Base-by-base conservation (phyloP, 1,140 invertebrate genomes). In the Augochlora pura region DNA sequence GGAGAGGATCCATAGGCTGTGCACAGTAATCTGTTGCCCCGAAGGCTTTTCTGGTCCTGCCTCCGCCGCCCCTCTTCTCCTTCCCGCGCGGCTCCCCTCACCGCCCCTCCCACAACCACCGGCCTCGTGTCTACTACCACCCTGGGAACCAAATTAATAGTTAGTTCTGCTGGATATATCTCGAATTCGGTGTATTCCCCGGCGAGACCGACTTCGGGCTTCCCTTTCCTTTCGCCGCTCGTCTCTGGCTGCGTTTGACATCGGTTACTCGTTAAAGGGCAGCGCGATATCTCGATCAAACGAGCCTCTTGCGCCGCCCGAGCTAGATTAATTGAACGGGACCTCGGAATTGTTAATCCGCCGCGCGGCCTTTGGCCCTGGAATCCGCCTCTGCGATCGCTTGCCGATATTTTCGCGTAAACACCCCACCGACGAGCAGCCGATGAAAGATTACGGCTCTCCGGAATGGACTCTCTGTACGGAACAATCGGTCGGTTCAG, bases 131-230 rank as follows among this genome's bases (percentile, higher is more conserved):
- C 83, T 85, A 69, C 72, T 49, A 67, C 60, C 65, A 63, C 78
- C 83, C 91, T 92, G 92, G 90, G 91, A 92, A 93, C 91, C 89
- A 91, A 93, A 93, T 93, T 93, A 92, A 93, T 92, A 93, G 91
- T 90, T 91, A 86, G 89, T 90, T 89, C 89, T 90, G 85, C 83
- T 86, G 87, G 85, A 90, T 89, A 90, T 90, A 89, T 91, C 91
- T 91, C 88, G 86, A 85, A 90, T 91, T 90, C 83, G 76, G 80
- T 87, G 78, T 89, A 87, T 89, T 87, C 85, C 86, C 83, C 42
- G 42, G 21, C 38, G 78, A 70, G 77, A 85, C 27, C 79, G 80
- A 86, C 83, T 83, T 21, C 76, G 27, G 63, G 68, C 74, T 75
- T 81, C 82, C 79, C 69, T 77, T 78, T 73, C 66, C 66, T 72